These are phyloP conservation scores for Telmatherina bonti DNA, from an alignment of 2,797 vertebrate genomes.

Conservation along the genomic window DNA sequence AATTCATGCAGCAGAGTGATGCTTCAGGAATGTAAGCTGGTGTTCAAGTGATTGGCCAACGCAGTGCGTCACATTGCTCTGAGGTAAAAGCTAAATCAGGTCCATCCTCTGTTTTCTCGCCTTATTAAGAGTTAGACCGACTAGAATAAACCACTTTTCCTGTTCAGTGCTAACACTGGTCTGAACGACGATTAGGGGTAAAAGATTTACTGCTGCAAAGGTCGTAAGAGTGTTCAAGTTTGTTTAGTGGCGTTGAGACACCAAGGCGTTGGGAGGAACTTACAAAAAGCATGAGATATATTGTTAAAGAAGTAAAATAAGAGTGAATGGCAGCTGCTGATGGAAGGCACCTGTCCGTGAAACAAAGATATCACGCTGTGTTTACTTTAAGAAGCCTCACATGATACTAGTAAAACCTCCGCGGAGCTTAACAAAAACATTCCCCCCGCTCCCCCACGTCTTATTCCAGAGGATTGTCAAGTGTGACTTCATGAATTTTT, in stretches of 20 bases:
- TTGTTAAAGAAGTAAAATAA: conserved; percentile 2
- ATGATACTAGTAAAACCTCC: background rate
- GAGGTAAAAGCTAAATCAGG: conserved; percentile 5
- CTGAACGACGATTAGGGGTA: conserved; percentile 3
- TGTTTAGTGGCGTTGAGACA: conserved; percentile 11
- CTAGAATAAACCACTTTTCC: conserved; percentile 9
- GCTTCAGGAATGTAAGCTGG: conserved; percentile 9
- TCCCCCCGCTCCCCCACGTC: too few species aligned
- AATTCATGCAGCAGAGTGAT: conserved; percentile 21
- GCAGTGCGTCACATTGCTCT: background rate
- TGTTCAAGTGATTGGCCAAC: background rate
- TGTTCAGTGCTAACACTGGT: background rate
- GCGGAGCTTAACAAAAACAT: background rate
- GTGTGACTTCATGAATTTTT: background rate
- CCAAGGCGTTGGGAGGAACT: background rate
- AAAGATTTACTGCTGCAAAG: conserved; percentile 8
- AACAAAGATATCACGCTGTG: conserved; percentile 4
- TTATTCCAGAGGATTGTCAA: background rate
- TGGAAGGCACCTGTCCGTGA: background rate
- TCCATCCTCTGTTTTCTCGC: background rate
- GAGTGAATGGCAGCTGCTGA: conserved; percentile 6
- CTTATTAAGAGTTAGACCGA: background rate
- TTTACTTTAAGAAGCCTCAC: conserved; percentile 1
- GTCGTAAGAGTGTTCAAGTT: background rate
- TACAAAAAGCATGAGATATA: conserved; percentile 8